Base-by-base conservation (phyloP, 1,140 invertebrate genomes). In the Drosophila neocordata region DNA sequence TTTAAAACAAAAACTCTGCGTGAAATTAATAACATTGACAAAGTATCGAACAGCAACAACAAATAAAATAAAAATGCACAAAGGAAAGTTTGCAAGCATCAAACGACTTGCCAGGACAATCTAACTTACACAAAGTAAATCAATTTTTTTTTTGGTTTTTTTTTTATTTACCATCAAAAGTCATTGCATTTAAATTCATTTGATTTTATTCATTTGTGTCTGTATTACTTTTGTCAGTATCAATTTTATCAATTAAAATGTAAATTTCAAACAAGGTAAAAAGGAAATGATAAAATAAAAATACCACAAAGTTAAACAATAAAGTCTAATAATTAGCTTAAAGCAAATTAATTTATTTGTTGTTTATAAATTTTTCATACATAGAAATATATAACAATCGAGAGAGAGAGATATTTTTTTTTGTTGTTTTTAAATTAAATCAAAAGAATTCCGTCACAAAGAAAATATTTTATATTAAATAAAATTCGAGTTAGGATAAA, bases 21-120 rank as follows among this genome's bases (percentile, higher is more conserved):
- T 69, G 82, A 74, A 85, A 80, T 53, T 76, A 67, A 85, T 85
- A 87, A 71, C 73, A 71, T 81, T 87, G 82, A 65, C 20, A 24
- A 37, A 27, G 6, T 44, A 60, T 18, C 55, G 58, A 27, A 38
- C 15, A 60, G 61, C 31, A 74, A 74, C 22, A 24, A 24, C 22
- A 24, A 24, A 24, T 2, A 24, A 24, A 24, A 4, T 24, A 34
- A 24, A 51, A 20, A 31, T 31, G 15, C 15, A 20, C n/a, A 48
- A 48, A 31, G 27, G 4, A 31, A 48, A 48, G 41, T 48, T 48
- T 9, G 15, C 8, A 1, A 44, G 6, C 13, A 15, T 44, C 2
- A 44, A 44, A 13, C 13, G 41, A 20, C 8, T 48, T 9, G 15
- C 9, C 41, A 48, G 15, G 15, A 48, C 3, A 48, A 20, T 48